Evolutionary conservation across 2,797 vertebrate species (phyloP).

Genomic region (Crossoptilon crossoptilon): DNA sequence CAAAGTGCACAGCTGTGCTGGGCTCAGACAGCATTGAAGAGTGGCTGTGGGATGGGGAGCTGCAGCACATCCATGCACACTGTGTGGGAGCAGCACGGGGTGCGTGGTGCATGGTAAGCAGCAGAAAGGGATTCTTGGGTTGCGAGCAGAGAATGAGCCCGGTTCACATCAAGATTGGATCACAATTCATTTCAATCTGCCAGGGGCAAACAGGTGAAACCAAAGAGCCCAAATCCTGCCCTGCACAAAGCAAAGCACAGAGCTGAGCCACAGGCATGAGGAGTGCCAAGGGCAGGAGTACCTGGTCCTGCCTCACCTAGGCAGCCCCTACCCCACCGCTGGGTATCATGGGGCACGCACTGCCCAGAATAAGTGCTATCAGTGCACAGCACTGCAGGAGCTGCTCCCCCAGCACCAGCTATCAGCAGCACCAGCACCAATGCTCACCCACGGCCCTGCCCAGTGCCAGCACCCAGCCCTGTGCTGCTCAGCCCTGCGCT

Average conservation of each 20-base stretch:
- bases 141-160: background rate
- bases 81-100: accelerated
- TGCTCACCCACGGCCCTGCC: background rate
- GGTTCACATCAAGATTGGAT: background rate
- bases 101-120: background rate
- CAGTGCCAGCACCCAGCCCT: background rate
- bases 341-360: background rate
- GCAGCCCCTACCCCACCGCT: no score
- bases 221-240: background rate
- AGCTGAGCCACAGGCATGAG: no score
- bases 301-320: no score
- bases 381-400: background rate
- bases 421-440: background rate
- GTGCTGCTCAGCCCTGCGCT: no score
- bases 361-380: background rate
- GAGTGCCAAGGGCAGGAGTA: no score
- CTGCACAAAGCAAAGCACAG: background rate
- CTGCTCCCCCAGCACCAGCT: background rate
- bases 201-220: background rate
- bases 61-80: no score
- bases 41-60: no score
- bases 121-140: background rate
- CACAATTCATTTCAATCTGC: background rate
- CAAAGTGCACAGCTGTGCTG: background rate
- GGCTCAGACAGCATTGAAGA: no score